Evolutionary conservation across 2,888 invertebrate genomes (phyloP).

Genomic region (Brachypterus glaber): DNA sequence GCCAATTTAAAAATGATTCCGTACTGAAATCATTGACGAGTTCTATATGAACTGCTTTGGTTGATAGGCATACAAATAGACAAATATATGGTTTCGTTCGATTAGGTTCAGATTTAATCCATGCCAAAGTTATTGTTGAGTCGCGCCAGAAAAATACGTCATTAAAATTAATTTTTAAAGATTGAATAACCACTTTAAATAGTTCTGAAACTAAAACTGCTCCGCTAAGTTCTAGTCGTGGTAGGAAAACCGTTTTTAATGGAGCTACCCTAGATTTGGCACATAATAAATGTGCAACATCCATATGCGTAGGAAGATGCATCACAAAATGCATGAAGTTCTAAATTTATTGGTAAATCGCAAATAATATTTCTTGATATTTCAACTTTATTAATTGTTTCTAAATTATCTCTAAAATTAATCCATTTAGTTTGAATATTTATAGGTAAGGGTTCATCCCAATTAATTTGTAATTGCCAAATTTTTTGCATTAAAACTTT

Average conservation of each 20-base stretch:
- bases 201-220: too few species aligned
- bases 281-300: conserved; percentile 12
- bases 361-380: conserved; percentile 9
- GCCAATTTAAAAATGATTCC: conserved; percentile 8
- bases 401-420: conserved; percentile 4
- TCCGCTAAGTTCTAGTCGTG: conserved; percentile 17
- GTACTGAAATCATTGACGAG: conserved; percentile 6
- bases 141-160: too few species aligned
- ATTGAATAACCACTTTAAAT: conserved; percentile 5
- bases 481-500: too few species aligned
- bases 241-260: conserved; percentile 11
- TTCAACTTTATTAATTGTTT: too few species aligned
- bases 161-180: too few species aligned
- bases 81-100: conserved; percentile 17
- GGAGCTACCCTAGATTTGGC: conserved; percentile 16
- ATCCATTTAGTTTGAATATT: conserved; percentile 5
- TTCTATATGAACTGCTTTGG: conserved; percentile 14
- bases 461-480: too few species aligned
- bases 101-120: conserved; percentile 19
- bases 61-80: too few species aligned
- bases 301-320: conserved; percentile 10
- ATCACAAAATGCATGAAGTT: conserved; percentile 17
- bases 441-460: too few species aligned
- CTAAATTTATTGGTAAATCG: neutral
- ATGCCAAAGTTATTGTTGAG: too few species aligned